Evolutionary conservation across 2,797 vertebrate species (phyloP), one percentile per base, ranked within the genome.

Genomic region (Remorina albescens): DNA sequence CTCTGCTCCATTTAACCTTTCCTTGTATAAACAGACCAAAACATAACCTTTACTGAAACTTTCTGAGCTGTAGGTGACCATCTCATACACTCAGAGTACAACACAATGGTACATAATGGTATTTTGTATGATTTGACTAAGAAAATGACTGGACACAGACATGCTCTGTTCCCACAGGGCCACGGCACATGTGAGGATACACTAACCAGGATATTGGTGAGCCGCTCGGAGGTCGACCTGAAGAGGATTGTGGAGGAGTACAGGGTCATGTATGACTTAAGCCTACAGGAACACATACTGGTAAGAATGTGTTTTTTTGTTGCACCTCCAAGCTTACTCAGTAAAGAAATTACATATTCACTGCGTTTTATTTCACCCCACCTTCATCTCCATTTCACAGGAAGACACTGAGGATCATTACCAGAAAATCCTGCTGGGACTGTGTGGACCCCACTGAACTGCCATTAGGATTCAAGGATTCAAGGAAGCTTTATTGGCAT

Each of bases 211-310:
- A 86, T 98, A 61, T 92, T 98, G 91, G 96, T 98, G 85, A 96
- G 95, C 1, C 96, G 96, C 44, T 97, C 97, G 16, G 97, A 98
- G 88, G 55, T 95, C 0, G 97, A 98, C 87, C 93, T 98, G 92
- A 94, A 95, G 77, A 96, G 95, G 55, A 96, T 99, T 49, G 88
- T 96, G 58, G 88, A 86, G 6, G 95, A 93, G 63, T 98, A 98
- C 83, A 93, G 89, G 76, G 89, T 60, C 30, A 78, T 95, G 85
- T 97, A 95, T 34, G 86, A 91, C 3, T 62, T 42, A 32, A 84
- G 89, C 16, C 87, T 98, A 15, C 90, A 93, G 76, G 95, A 98
- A 56, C 93, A 93, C 72, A 93, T 98, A 71, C 67, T 92, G 95
- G 97, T 98, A 95, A 68, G 47, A 37, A 13, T 0, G 47, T 10